These are phyloP conservation scores for Sebastiscus albofasciatus DNA, from an alignment of 2,797 vertebrate genomes.

Conservation along the genomic window DNA sequence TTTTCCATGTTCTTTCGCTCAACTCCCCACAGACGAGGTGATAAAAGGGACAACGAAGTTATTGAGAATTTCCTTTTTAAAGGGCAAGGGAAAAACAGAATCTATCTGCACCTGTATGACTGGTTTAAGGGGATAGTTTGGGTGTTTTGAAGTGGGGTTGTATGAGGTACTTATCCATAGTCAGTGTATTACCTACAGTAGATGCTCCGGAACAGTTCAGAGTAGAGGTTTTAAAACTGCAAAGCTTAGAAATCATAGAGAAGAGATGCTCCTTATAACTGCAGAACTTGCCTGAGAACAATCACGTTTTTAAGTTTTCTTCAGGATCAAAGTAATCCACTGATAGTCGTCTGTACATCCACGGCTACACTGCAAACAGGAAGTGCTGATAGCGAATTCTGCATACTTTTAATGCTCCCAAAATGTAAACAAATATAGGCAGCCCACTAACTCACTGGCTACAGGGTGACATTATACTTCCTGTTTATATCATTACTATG, in stretches of 20 bases:
- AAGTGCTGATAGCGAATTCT: not conserved
- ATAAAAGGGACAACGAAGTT: not conserved
- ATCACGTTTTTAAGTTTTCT: not conserved
- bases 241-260: not conserved
- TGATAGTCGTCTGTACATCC: too few species aligned
- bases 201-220: not conserved
- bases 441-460: not conserved
- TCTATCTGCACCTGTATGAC: not conserved
- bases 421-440: not conserved
- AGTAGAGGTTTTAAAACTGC: not conserved
- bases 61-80: not conserved
- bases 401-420: not conserved
- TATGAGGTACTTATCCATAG: too few species aligned
- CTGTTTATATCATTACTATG: not conserved
- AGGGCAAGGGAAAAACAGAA: not conserved
- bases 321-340: not conserved
- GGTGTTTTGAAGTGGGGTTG: too few species aligned
- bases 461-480: not conserved
- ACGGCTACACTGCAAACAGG: too few species aligned
- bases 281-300: not conserved
- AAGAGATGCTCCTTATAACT: not conserved
- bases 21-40: not conserved
- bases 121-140: not conserved
- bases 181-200: too few species aligned
- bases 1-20: not conserved